These are phyloP conservation scores for Gobionotothen gibberifrons DNA, from an alignment of 2,797 vertebrate species.

Conservation along the genomic window DNA sequence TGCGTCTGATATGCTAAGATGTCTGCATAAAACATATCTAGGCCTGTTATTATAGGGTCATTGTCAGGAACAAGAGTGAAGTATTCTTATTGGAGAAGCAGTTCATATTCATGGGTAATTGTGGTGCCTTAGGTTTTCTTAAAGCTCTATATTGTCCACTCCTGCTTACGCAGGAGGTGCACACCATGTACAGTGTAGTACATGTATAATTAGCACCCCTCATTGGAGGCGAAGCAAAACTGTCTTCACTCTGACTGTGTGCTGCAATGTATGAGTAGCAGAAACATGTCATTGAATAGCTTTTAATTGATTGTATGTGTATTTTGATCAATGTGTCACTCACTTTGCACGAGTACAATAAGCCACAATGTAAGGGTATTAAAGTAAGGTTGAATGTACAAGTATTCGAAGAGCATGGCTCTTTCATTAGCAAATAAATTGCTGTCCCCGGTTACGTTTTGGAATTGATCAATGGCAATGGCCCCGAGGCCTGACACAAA, in stretches of 20 bases:
- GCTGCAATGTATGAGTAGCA: conserved; percentile 22
- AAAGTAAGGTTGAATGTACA: conserved; percentile 33
- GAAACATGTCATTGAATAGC: conserved; percentile 26
- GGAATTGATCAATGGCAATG: conserved; percentile 57
- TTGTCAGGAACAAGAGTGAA: background rate
- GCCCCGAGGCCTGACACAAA: conserved; percentile 36
- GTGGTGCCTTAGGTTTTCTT: background rate
- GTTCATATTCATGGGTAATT: background rate
- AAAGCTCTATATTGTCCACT: background rate
- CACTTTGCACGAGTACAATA: conserved; percentile 2
- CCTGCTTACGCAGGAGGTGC: background rate
- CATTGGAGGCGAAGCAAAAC: background rate
- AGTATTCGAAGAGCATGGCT: conserved; percentile 39
- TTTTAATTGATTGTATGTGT: conserved; percentile 51
- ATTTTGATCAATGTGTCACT: conserved; percentile 21
- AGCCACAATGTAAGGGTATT: conserved; percentile 16
- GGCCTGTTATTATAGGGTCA: background rate
- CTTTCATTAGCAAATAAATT: conserved; percentile 60
- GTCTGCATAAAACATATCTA: background rate
- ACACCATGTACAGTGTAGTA: conserved; percentile 1
- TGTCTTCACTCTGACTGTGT: conserved; percentile 16
- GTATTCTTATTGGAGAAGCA: background rate
- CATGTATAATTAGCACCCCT: background rate
- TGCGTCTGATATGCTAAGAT: background rate
- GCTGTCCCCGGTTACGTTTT: conserved; percentile 33